A percentile compares a stretch with the other conserved stretches of the same genome.
Evolutionary conservation across 2,797 vertebrate genomes (phyloP).

Genomic region (Furcifer pardalis): DNA sequence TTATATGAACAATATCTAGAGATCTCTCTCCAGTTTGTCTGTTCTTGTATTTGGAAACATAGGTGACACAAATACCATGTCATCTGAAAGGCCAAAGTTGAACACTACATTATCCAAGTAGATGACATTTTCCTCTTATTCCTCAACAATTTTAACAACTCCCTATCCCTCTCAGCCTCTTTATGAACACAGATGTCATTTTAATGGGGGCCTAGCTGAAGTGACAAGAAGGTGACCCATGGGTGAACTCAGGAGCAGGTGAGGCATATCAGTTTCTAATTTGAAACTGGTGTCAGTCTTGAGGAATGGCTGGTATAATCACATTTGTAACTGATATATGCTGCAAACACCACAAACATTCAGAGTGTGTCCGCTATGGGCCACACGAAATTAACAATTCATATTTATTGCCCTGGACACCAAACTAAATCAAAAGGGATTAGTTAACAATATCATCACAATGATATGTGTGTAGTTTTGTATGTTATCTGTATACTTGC

Average conservation of each 20-base stretch:
- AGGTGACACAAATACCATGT: constrained; percentile 41
- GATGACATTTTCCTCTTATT: constrained; percentile 71
- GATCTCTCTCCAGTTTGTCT: constrained; percentile 40
- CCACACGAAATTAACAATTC: constrained; percentile 72
- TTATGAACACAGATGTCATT: constrained; percentile 77
- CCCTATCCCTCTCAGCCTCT: constrained; percentile 53
- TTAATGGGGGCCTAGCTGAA: constrained; percentile 66
- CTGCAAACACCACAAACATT: constrained; percentile 69
- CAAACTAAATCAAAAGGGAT: constrained; percentile 58
- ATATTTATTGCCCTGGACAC: constrained; percentile 59
- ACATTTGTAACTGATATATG: constrained; percentile 80
- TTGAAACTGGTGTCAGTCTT: constrained; percentile 79
- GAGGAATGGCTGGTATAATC: constrained; percentile 78
- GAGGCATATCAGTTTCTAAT: constrained; percentile 84
- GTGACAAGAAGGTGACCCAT: constrained; percentile 82
- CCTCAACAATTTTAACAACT: constrained; percentile 71
- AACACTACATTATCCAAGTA: constrained; percentile 61
- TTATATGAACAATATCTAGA: constrained; percentile 49
- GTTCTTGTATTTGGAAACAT: constrained; percentile 61
- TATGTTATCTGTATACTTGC: background rate
- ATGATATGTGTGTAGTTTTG: background rate
- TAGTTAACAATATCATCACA: constrained; percentile 47
- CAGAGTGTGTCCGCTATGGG: constrained; percentile 54
- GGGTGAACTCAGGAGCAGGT: constrained; percentile 84
- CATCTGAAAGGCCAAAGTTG: constrained; percentile 70